Percentiles rank a stretch among this genome's conserved stretches.
phyloP scores from a whole-genome alignment of 2,797 vertebrate species.

The Eleutherodactylus coqui region DNA sequence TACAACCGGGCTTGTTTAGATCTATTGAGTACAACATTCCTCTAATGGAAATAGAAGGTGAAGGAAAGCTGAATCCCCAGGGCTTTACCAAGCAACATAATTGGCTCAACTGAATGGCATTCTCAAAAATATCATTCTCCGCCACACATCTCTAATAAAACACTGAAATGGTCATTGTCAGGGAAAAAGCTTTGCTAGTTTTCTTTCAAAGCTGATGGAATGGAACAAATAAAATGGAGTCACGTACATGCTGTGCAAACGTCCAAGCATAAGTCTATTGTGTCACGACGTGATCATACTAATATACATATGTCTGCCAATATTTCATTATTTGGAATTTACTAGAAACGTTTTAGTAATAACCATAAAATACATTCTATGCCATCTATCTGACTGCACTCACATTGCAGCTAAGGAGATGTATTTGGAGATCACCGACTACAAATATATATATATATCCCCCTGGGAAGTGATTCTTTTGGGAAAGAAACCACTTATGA shows the following conservation, averaged over 20 bases:
- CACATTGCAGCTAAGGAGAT: slow-evolving; percentile 2
- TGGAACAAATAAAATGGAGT: slow-evolving; percentile 22
- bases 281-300: slow-evolving; percentile 6
- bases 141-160: slow-evolving; percentile 4
- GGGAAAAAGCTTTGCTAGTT: not conserved
- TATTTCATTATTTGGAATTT: not conserved
- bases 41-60: not conserved
- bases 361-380: slow-evolving; percentile 8
- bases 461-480: slow-evolving; percentile 19
- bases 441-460: slow-evolving; percentile 37
- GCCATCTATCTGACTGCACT: not conserved
- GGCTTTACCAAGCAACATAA: not conserved
- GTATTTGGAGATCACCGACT: slow-evolving; percentile 6
- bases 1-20: not conserved
- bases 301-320: not conserved
- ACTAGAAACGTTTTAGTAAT: slow-evolving; percentile 2
- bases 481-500: slow-evolving; percentile 42
- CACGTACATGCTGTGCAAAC: not conserved
- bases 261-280: not conserved
- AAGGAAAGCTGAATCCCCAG: not conserved
- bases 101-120: slow-evolving; percentile 10
- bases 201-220: not conserved
- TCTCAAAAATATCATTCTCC: not conserved
- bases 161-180: not conserved
- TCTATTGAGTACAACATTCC: not conserved